Evolutionary conservation across 2,113 vertebrate genomes (phyloP).

Genomic region (Pterocles orientalis): DNA sequence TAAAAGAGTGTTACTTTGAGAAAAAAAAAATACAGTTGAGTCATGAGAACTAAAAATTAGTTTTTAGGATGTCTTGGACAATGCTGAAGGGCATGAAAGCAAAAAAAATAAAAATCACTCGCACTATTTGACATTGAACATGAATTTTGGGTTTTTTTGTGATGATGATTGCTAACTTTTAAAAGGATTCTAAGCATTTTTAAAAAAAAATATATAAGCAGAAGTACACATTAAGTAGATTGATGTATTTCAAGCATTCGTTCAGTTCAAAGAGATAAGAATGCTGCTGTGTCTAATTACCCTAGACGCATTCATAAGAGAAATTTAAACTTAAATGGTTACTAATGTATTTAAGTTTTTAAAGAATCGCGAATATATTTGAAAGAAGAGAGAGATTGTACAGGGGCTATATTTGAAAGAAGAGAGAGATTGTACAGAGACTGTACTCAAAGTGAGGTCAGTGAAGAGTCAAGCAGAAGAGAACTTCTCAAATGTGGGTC

Average conservation of each 20-base stretch:
- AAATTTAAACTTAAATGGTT: background rate
- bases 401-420: background rate
- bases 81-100: background rate
- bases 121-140: background rate
- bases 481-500: background rate
- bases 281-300: background rate
- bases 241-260: background rate
- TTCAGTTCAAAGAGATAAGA: background rate
- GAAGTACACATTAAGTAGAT: background rate
- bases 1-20: background rate
- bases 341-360: background rate
- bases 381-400: background rate
- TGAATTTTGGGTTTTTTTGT: background rate
- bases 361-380: background rate
- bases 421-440: background rate
- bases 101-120: background rate
- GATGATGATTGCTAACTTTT: background rate
- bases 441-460: background rate
- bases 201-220: background rate
- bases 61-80: background rate
- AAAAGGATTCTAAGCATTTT: background rate
- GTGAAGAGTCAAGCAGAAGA: background rate
- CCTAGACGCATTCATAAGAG: background rate
- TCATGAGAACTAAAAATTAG: background rate
- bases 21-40: background rate